Percentiles rank a stretch among this genome's conserved stretches.
Conservation (phyloP, 64 coral and sea anemone species). For the Anthopleura sola region DNA sequence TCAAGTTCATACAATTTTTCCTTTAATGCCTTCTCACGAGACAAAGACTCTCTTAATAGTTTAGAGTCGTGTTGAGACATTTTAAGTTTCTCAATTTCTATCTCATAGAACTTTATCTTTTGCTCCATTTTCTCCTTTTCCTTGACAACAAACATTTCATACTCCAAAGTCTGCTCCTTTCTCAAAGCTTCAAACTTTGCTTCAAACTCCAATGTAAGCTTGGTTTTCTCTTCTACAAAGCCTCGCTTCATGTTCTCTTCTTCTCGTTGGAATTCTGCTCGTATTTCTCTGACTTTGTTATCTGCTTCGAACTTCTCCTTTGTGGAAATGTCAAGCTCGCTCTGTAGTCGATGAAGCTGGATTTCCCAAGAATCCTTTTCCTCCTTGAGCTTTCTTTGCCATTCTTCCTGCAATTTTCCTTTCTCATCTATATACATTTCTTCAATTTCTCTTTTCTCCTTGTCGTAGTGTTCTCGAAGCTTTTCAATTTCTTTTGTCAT, state of each 20-base stretch:
- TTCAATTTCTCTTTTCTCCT: constrained; percentile 16
- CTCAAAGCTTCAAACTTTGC: constrained; percentile 9
- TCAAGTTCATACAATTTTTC: constrained; percentile 24
- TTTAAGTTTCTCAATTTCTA: constrained; percentile 18
- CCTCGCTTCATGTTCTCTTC: constrained; percentile 1
- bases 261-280: background rate
- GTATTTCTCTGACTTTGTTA: constrained; percentile 22
- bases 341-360: background rate
- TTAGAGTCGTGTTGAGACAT: background rate
- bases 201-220: constrained; percentile 1
- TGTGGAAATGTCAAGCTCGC: background rate
- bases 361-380: background rate
- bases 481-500: constrained; percentile 27
- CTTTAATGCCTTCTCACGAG: constrained; percentile 9
- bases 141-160: background rate
- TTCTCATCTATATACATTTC: constrained; percentile 27
- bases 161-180: constrained; percentile 4
- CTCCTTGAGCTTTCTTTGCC: constrained; percentile 11
- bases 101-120: constrained; percentile 23
- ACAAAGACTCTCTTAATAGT: constrained; percentile 11
- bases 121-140: constrained; percentile 29
- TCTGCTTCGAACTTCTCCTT: constrained; percentile 22
- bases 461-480: background rate
- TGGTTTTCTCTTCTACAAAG: background rate
- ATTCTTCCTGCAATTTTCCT: background rate